Conservation (phyloP, 2,113 vertebrate species). For the Coracopsis vasa region DNA sequence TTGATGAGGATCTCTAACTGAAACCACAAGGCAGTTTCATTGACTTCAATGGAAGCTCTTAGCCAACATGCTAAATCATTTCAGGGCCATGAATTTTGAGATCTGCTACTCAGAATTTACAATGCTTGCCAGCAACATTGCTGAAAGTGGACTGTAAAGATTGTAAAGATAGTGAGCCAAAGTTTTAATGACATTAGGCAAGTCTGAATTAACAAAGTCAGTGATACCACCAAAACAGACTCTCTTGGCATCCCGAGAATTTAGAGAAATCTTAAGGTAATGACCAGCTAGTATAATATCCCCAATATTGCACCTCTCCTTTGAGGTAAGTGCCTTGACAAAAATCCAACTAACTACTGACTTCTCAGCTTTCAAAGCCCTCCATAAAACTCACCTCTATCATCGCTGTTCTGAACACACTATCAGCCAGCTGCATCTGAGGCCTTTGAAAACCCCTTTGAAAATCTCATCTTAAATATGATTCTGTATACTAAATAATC, state of each 20-base stretch:
- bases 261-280: not conserved
- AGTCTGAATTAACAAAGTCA: not conserved
- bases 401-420: not conserved
- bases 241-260: not conserved
- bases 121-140: not conserved
- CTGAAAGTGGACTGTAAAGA: not conserved
- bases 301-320: not conserved
- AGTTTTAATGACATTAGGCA: not conserved
- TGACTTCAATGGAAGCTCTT: not conserved
- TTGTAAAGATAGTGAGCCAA: not conserved
- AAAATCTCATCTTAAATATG: not conserved
- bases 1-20: not conserved
- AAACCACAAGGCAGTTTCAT: not conserved
- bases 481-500: not conserved
- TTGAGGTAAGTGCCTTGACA: not conserved
- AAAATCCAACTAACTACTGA: not conserved
- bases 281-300: not conserved
- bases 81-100: not conserved
- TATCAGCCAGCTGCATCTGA: not conserved
- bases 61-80: not conserved
- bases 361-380: not conserved
- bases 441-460: not conserved
- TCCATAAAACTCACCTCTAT: not conserved
- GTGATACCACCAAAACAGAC: not conserved
- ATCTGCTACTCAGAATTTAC: not conserved